A percentile compares a stretch with the other conserved stretches of the same genome.
These are phyloP conservation scores for Metopia argyrocephala DNA, from an alignment of 2,888 invertebrate genomes.

Conservation along the genomic window DNA sequence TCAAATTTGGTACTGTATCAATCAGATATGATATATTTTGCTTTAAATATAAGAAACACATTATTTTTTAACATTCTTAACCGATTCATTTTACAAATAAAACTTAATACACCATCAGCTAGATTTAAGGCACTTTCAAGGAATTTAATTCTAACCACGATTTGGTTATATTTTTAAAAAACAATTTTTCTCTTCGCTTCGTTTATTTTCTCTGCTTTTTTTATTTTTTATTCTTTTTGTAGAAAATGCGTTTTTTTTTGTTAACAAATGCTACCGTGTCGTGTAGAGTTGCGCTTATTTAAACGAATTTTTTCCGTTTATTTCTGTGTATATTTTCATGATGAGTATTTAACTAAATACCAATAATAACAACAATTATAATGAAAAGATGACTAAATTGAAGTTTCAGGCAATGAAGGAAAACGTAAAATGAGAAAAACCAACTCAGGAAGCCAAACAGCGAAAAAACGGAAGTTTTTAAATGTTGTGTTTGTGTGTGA, in stretches of 20 bases:
- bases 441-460: neutral
- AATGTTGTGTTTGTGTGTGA: neutral
- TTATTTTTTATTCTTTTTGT: conserved; percentile 18
- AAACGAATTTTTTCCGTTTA: conserved; percentile 27
- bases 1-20: no score
- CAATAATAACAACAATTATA: conserved; percentile 33
- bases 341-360: conserved; percentile 43
- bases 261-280: conserved; percentile 41
- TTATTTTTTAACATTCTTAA: no score
- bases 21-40: no score
- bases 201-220: neutral
- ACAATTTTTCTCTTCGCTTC: conserved; percentile 3
- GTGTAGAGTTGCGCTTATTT: conserved; percentile 25
- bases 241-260: conserved; percentile 30
- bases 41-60: no score
- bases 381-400: conserved; percentile 28
- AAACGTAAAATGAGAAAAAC: no score
- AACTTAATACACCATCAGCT: conserved; percentile 17
- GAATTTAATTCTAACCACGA: conserved; percentile 46
- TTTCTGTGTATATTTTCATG: conserved; percentile 30
- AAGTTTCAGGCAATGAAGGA: conserved; percentile 4
- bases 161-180: conserved; percentile 44
- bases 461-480: neutral
- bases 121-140: conserved; percentile 1
- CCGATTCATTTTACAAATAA: neutral